Evolutionary conservation across 2,797 vertebrate genomes (phyloP), one percentile per base, ranked within the genome.

Genomic region (Leptatherina wallacei): DNA sequence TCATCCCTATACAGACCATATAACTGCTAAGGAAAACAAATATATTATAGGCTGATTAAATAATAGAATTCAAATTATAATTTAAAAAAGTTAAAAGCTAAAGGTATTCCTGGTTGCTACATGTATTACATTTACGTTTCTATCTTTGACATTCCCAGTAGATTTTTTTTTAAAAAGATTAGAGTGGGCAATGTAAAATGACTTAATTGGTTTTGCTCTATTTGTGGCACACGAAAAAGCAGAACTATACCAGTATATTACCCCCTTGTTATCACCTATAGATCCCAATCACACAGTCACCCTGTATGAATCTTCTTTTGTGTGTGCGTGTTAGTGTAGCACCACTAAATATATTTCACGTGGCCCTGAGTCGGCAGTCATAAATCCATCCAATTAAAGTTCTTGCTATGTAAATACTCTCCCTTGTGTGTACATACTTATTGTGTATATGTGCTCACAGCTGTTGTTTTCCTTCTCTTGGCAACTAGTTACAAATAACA

Each of bases 201-300:
- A 72, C 75, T 80, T 65, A 33, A 78, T 59, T 51, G 71, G 65
- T 33, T 77, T 47, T 40, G 16, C 38, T 80, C 49, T 76, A 65
- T 77, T 71, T 70, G 60, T 57, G 77, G 57, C 22, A 63, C 59
- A 40, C 55, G 64, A 57, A 61, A 52, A 55, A 60, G 68, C 54
- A 62, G 44, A 85, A 89, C 88, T 78, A 82, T 57, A 84, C 83
- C 77, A 84, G 61, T 93, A 95, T 94, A 94, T 94, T 93, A 91
- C 71, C 70, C 61, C 77, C 82, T 89, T 85, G 88, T 87, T 78
- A 83, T 83, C 91, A 88, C 91, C 91, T 92, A 92, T 91, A 91
- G 90, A 72, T 85, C 83, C 75, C 73, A 85, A 83, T 83, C 87
- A 91, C 90, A 91, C 86, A 87, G 81, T 18, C 78, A 69, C 78